These are phyloP conservation scores for Crematogaster levior DNA, from an alignment of 2,888 invertebrate species.

Conservation along the genomic window DNA sequence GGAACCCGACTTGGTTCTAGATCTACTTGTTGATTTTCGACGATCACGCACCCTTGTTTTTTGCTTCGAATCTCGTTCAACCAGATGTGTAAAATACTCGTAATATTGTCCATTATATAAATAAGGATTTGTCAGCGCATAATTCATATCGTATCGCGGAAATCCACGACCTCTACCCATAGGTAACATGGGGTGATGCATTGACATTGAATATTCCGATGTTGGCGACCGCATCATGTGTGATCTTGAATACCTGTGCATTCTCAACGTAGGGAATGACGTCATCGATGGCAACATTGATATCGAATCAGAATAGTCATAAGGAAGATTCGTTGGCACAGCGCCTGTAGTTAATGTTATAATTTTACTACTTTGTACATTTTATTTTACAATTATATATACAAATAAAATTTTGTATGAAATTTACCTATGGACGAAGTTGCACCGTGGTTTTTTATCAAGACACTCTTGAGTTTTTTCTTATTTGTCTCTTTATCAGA, in stretches of 20 bases:
- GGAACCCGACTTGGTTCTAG: constrained; percentile 62
- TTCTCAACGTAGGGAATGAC: constrained; percentile 7
- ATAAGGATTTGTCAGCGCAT: constrained; percentile 82
- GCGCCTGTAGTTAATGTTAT: constrained; percentile 1
- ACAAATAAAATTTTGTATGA: background rate
- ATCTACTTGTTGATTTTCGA: constrained; percentile 68
- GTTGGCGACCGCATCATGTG: constrained; percentile 73
- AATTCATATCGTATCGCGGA: constrained; percentile 72
- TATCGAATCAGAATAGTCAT: constrained; percentile 47
- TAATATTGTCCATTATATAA: constrained; percentile 86
- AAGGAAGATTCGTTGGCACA: constrained; percentile 62
- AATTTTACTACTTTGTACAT: background rate
- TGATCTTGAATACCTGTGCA: constrained; percentile 19
- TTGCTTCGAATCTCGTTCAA: constrained; percentile 86
- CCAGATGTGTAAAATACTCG: constrained; percentile 88
- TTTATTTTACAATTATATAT: background rate
- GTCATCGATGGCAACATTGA: constrained; percentile 57
- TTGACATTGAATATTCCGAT: constrained; percentile 78
- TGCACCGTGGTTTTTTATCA: constrained; percentile 70
- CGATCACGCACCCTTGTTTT: constrained; percentile 77
- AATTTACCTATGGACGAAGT: constrained; percentile 69
- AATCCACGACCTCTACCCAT: constrained; percentile 74
- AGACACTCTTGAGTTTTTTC: constrained; percentile 80
- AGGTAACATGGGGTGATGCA: constrained; percentile 15
- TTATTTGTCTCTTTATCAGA: constrained; percentile 74